These are phyloP conservation scores for Paguma larvata DNA, from an alignment of 2,797 vertebrate species.

Conservation along the genomic window DNA sequence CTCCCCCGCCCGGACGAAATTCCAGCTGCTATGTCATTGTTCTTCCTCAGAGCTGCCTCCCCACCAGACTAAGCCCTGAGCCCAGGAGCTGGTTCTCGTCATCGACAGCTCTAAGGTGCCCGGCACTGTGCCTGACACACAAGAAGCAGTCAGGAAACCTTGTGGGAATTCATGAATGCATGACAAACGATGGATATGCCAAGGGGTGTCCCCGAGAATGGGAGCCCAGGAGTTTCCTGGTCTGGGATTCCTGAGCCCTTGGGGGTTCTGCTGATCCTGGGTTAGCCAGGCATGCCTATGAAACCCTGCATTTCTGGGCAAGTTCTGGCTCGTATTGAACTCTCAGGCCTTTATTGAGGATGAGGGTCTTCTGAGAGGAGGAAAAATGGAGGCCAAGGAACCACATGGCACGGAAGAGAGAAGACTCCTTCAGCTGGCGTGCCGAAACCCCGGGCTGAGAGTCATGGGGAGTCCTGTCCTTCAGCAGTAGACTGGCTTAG, in stretches of 20 bases:
- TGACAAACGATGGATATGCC: not conserved
- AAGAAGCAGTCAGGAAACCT: not conserved
- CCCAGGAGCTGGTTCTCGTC: not conserved
- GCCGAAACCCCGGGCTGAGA: not conserved
- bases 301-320: conserved; percentile 7
- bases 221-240: not conserved
- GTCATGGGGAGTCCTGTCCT: not conserved
- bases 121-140: not conserved
- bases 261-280: not conserved
- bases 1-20: not conserved
- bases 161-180: not conserved
- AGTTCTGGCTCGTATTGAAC: not conserved
- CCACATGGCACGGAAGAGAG: not conserved
- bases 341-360: not conserved
- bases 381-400: not conserved
- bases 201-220: not conserved
- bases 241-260: not conserved
- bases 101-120: not conserved
- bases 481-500: not conserved
- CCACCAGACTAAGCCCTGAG: not conserved
- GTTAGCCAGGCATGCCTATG: not conserved
- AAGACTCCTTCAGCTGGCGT: not conserved
- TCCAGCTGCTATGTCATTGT: not conserved
- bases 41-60: not conserved
- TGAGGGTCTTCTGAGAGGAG: not conserved